Evolutionary conservation across 2,113 vertebrate genomes (phyloP).

Genomic region (Ptilonorhynchus violaceus): DNA sequence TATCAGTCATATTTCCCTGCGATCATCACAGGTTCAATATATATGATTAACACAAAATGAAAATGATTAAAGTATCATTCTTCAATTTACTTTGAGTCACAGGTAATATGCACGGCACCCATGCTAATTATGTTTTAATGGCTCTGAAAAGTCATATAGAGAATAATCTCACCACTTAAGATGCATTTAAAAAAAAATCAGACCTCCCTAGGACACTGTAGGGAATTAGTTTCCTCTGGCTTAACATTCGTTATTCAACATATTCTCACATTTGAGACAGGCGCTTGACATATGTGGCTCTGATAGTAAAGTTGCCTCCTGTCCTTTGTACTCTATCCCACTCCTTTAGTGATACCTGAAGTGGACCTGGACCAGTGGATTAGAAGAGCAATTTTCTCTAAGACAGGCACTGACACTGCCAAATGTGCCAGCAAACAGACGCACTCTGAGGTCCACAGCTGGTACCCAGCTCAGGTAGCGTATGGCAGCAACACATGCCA

Average conservation of each 20-base stretch:
- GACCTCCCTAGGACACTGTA: background rate
- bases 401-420: background rate
- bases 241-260: background rate
- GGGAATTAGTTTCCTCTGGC: background rate
- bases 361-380: background rate
- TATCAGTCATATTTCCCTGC: background rate
- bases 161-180: background rate
- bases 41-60: background rate
- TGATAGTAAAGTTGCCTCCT: background rate
- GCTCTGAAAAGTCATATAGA: background rate
- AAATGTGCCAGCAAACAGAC: background rate
- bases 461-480: background rate
- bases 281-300: background rate
- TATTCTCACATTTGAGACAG: background rate
- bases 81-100: background rate
- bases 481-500: background rate
- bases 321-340: background rate
- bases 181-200: background rate
- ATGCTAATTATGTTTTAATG: background rate
- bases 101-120: background rate
- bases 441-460: background rate
- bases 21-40: background rate
- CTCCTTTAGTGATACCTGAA: background rate
- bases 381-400: background rate
- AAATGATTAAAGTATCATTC: background rate